Evolutionary conservation across 1,140 invertebrate species (phyloP).

Genomic region (Zaprionus ornatus): DNA sequence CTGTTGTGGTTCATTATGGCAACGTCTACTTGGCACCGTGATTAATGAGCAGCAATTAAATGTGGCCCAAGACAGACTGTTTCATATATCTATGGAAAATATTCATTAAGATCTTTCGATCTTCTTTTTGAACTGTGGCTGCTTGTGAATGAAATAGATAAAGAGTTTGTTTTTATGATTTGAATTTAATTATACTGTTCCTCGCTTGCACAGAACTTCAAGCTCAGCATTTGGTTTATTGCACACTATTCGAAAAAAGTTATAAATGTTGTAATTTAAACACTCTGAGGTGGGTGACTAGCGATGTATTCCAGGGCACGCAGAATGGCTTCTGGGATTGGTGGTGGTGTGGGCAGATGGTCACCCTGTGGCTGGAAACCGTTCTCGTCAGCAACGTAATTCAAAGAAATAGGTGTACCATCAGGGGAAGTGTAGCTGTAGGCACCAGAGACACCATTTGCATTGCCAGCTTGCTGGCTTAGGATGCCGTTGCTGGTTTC

Average conservation of each 20-base stretch:
- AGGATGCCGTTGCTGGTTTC: conserved; percentile 71
- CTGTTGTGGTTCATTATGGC: conserved; percentile 25
- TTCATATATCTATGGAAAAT: background rate
- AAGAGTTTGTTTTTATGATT: background rate
- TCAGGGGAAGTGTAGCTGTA: conserved; percentile 58
- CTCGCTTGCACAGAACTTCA: conserved; percentile 15
- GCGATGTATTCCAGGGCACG: conserved; percentile 84
- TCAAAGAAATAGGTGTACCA: conserved; percentile 62
- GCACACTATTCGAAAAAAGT: conserved; percentile 12
- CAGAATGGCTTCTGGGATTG: conserved; percentile 71
- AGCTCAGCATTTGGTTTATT: conserved; percentile 37
- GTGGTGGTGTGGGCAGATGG: conserved; percentile 85
- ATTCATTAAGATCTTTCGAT: background rate
- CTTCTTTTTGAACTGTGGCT: background rate
- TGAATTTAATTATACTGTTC: conserved; percentile 7
- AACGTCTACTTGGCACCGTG: conserved; percentile 20
- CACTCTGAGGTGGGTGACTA: conserved; percentile 53
- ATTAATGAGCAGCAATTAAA: conserved; percentile 33
- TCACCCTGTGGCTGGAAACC: conserved; percentile 84
- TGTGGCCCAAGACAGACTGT: conserved; percentile 19
- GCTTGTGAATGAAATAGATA: background rate
- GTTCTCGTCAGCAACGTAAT: conserved; percentile 85
- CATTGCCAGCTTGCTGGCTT: conserved; percentile 66
- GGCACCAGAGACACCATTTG: conserved; percentile 51
- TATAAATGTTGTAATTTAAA: background rate